Evolutionary conservation across 2,797 vertebrate species (phyloP).

Genomic region (Poecile montanus): DNA sequence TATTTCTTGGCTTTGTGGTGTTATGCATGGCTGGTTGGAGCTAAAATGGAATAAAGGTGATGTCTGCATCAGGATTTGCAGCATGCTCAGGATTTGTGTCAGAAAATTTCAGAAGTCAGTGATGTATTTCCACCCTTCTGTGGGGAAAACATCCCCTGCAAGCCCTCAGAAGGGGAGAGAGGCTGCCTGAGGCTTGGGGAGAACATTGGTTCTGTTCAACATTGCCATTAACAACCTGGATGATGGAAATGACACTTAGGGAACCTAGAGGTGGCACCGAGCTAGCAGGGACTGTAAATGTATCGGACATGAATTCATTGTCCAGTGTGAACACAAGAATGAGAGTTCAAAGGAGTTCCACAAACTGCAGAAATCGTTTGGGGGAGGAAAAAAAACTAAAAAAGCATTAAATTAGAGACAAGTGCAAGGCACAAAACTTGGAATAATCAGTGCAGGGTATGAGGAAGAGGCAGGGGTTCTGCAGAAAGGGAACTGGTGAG

Average conservation of each 20-base stretch:
- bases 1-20: background rate
- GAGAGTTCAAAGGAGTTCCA: constrained; percentile 27
- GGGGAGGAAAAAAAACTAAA: rapidly evolving
- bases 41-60: background rate
- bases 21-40: background rate
- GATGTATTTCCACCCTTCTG: background rate
- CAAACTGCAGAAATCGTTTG: background rate
- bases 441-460: background rate
- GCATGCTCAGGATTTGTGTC: background rate
- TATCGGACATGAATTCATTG: background rate
- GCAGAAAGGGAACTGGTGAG: background rate
- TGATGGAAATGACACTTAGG: background rate
- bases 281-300: constrained; percentile 15
- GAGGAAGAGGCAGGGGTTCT: background rate
- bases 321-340: background rate
- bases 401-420: background rate
- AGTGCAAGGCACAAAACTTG: background rate
- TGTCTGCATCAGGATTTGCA: background rate
- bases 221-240: background rate
- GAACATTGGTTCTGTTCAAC: background rate
- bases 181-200: background rate
- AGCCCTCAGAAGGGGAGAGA: background rate
- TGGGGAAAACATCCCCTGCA: background rate
- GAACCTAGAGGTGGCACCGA: background rate
- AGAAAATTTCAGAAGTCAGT: background rate